These are phyloP conservation scores for Papilio helenus DNA, from an alignment of 1,140 invertebrate species.

Conservation along the genomic window DNA sequence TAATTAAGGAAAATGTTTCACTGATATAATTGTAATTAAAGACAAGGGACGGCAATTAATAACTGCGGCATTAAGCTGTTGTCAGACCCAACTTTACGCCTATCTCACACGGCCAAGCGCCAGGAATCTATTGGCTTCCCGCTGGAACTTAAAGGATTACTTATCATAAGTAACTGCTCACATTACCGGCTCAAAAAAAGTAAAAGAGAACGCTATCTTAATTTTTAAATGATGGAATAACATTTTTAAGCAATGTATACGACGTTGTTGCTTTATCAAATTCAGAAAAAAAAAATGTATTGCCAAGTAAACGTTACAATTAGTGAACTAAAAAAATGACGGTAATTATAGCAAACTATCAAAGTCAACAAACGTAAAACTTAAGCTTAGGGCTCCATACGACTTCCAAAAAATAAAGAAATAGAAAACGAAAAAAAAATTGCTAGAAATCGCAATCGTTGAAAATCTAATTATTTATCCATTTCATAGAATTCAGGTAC, in stretches of 20 bases:
- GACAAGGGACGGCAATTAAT: slow-evolving; percentile 11
- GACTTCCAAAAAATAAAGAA: too few relatives aligned
- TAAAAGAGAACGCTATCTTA: background rate
- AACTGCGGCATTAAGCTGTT: slow-evolving; percentile 18
- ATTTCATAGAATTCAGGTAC: background rate
- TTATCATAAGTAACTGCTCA: slow-evolving; percentile 24
- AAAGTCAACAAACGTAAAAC: too few relatives aligned
- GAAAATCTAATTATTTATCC: background rate
- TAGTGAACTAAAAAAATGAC: too few relatives aligned
- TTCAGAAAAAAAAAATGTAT: too few relatives aligned
- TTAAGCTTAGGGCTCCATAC: too few relatives aligned
- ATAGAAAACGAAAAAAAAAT: too few relatives aligned
- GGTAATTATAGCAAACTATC: too few relatives aligned
- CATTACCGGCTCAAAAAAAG: background rate
- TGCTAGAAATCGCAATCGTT: too few relatives aligned
- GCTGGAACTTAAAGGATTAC: slow-evolving; percentile 33
- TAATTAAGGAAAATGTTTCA: background rate
- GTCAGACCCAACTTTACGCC: slow-evolving; percentile 30
- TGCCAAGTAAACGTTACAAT: too few relatives aligned
- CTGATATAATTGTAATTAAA: slow-evolving; percentile 10
- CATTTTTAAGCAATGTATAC: background rate
- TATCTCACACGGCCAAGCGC: slow-evolving; percentile 24
- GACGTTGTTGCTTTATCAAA: background rate
- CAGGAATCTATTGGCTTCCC: slow-evolving; percentile 28
- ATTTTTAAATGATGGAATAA: background rate